Evolutionary conservation across 2,797 vertebrate genomes (phyloP).

Genomic region (Otus scops): DNA sequence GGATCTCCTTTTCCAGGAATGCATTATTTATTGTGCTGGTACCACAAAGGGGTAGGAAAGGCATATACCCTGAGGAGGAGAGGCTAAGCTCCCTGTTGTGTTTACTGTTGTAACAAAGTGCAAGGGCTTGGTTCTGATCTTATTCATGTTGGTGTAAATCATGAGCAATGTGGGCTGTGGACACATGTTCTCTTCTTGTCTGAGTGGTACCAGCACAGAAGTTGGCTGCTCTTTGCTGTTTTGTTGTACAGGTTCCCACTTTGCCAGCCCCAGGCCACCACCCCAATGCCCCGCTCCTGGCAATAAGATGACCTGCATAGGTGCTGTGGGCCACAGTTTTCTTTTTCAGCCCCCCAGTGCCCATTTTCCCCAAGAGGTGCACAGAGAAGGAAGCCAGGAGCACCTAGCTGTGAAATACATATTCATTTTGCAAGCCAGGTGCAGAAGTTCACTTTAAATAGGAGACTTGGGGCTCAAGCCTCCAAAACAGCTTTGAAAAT

Average conservation of each 20-base stretch:
- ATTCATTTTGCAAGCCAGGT: not conserved
- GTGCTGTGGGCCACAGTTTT: not conserved
- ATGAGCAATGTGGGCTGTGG: not conserved
- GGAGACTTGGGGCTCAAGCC: not conserved
- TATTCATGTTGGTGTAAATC: not conserved
- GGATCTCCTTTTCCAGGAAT: conserved; percentile 49
- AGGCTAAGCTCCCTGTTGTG: not conserved
- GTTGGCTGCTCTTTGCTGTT: not conserved
- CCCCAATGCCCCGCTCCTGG: not conserved
- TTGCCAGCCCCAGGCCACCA: fast-evolving
- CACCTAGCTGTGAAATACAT: not conserved
- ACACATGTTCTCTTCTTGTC: not conserved
- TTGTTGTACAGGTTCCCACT: not conserved
- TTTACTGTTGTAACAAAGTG: not conserved
- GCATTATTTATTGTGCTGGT: conserved; percentile 48
- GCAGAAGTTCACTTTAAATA: not conserved
- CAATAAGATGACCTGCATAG: not conserved
- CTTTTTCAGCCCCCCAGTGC: not conserved
- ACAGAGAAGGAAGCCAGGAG: not conserved
- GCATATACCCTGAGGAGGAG: not conserved
- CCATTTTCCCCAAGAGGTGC: not conserved
- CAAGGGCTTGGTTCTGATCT: conserved; percentile 1
- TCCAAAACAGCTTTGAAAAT: not conserved
- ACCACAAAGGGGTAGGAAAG: not conserved
- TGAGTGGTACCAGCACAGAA: not conserved